phyloP scores from a whole-genome alignment of 64 coral and sea anemone species.

The Dendronephthya gigantea region DNA sequence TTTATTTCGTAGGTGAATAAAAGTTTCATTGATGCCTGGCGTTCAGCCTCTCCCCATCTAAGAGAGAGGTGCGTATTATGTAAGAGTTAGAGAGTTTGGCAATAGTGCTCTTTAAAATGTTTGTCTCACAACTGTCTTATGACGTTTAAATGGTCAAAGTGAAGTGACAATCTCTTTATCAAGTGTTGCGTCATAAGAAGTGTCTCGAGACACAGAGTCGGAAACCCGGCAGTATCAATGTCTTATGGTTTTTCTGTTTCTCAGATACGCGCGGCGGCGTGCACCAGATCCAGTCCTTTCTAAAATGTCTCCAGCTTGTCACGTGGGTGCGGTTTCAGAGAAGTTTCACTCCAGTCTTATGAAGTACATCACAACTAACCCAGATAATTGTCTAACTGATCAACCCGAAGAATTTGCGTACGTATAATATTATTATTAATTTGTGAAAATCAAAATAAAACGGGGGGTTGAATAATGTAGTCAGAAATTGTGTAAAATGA shows the following conservation, averaged over 20 bases:
- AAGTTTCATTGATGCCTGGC: constrained; percentile 60
- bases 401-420: constrained; percentile 22
- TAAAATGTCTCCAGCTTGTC: constrained; percentile 48
- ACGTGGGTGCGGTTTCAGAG: constrained; percentile 73
- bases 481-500: too few relatives aligned
- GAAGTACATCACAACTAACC: constrained; percentile 58
- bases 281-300: constrained; percentile 74
- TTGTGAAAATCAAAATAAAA: too few relatives aligned
- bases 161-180: too few relatives aligned
- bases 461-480: too few relatives aligned
- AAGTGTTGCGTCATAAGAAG: too few relatives aligned
- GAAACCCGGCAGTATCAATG: too few relatives aligned
- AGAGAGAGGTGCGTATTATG: constrained; percentile 43
- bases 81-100: background rate
- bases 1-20: constrained; percentile 47
- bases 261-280: background rate
- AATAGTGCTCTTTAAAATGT: background rate
- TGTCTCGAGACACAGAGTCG: too few relatives aligned
- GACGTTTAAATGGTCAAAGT: too few relatives aligned
- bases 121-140: too few relatives aligned
- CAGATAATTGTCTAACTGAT: constrained; percentile 58
- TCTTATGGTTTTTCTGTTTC: too few relatives aligned
- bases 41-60: constrained; percentile 28
- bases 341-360: constrained; percentile 40
- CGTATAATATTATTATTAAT: too few relatives aligned